These are phyloP conservation scores for Crossocerus cetratus DNA, from an alignment of 2,888 invertebrate species.

Conservation along the genomic window DNA sequence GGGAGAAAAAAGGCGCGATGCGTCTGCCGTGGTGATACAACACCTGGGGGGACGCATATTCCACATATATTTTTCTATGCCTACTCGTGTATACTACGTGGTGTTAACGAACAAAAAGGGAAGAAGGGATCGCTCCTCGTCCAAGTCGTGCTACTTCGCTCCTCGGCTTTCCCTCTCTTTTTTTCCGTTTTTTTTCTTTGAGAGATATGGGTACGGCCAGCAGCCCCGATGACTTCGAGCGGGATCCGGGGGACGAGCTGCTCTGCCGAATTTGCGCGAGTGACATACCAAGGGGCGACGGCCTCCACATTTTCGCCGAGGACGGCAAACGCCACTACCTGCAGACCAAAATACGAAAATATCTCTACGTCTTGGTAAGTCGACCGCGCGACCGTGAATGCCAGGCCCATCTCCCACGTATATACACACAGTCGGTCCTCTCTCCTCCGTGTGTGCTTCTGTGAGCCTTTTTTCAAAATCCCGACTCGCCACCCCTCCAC, in stretches of 20 bases:
- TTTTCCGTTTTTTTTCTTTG: constrained; percentile 46
- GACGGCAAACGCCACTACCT: constrained; percentile 83
- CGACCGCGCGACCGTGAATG: constrained; percentile 6
- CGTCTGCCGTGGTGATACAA: constrained; percentile 38
- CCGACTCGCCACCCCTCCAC: background rate
- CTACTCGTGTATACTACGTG: constrained; percentile 12
- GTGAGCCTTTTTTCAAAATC: constrained; percentile 17
- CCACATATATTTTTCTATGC: constrained; percentile 30
- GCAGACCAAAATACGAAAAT: constrained; percentile 83
- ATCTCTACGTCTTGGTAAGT: constrained; percentile 83
- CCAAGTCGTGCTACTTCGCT: constrained; percentile 26
- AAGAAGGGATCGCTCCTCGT: constrained; percentile 11
- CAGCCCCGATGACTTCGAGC: constrained; percentile 51
- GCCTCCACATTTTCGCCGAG: constrained; percentile 82
- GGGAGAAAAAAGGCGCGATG: constrained; percentile 35
- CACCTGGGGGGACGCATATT: constrained; percentile 38
- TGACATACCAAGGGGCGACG: constrained; percentile 79
- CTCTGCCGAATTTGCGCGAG: constrained; percentile 82
- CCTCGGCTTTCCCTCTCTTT: constrained; percentile 2
- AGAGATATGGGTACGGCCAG: constrained; percentile 58
- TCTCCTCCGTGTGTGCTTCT: background rate
- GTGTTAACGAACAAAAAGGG: constrained; percentile 2
- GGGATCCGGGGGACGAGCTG: constrained; percentile 58
- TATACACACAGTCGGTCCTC: constrained; percentile 7
- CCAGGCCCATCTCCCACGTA: constrained; percentile 14